These are phyloP conservation scores for Lasioglossum zephyrum DNA, from an alignment of 2,888 invertebrate species.

Conservation along the genomic window DNA sequence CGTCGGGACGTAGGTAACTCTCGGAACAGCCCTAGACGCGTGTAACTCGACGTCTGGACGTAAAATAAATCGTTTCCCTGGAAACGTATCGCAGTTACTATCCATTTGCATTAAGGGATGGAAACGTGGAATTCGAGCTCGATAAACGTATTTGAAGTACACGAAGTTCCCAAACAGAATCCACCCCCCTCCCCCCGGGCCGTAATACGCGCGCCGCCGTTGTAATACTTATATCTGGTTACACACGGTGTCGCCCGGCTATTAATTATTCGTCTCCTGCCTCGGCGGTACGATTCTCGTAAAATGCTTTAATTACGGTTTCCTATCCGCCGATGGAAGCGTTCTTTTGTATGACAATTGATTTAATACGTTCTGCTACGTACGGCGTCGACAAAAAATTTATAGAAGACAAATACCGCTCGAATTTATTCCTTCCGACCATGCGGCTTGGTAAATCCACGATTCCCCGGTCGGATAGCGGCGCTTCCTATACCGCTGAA, in stretches of 20 bases:
- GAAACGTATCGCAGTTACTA: constrained; percentile 39
- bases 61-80: constrained; percentile 46
- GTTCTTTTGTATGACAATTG: constrained; percentile 36
- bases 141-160: constrained; percentile 41
- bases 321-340: constrained; percentile 14
- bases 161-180: constrained; percentile 43
- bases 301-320: constrained; percentile 47
- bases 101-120: constrained; percentile 34
- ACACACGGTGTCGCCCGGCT: constrained; percentile 20
- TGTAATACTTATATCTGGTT: constrained; percentile 50
- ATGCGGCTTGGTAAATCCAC: neutral
- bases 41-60: constrained; percentile 24
- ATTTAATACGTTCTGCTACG: constrained; percentile 36
- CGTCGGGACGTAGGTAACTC: constrained; percentile 18
- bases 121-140: constrained; percentile 41
- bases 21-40: constrained; percentile 1
- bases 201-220: constrained; percentile 29
- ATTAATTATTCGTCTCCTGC: constrained; percentile 57
- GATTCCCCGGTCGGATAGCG: neutral
- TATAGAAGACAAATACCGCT: constrained; percentile 44
- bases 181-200: neutral
- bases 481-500: neutral
- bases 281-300: constrained; percentile 26
- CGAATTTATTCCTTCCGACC: constrained; percentile 24
- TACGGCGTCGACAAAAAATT: constrained; percentile 35